These are phyloP conservation scores for Morone saxatilis DNA, from an alignment of 2,113 vertebrate species.

Conservation along the genomic window DNA sequence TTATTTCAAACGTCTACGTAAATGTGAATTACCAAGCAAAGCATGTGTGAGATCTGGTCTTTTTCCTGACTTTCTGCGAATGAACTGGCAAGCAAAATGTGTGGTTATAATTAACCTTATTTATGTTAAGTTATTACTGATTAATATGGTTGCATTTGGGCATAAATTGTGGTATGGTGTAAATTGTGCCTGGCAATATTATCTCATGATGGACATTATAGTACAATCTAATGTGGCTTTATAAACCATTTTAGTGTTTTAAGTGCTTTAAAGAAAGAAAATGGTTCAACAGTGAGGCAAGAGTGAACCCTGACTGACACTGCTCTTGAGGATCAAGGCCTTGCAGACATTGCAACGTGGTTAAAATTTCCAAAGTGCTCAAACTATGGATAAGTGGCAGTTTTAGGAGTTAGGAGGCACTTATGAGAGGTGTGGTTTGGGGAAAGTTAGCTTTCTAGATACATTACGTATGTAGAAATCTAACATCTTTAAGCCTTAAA, in stretches of 20 bases:
- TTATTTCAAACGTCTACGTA: not conserved
- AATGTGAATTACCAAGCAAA: not conserved
- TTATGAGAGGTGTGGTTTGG: conserved; percentile 27
- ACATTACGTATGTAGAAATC: conserved; percentile 26
- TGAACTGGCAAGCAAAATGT: not conserved
- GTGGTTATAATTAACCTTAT: conserved; percentile 4
- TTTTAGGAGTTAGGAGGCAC: conserved; percentile 19
- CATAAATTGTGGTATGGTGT: not conserved
- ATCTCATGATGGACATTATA: not conserved
- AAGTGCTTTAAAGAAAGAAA: not conserved
- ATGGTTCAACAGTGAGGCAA: conserved; percentile 10
- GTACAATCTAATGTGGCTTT: not conserved
- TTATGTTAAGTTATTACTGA: not conserved
- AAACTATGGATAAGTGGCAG: conserved; percentile 31
- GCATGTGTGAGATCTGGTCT: not conserved
- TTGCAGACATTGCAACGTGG: conserved; percentile 13
- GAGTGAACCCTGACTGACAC: conserved; percentile 29
- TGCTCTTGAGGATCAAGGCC: conserved; percentile 34
- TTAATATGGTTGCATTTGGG: not conserved
- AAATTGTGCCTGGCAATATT: not conserved
- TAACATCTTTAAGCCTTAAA: conserved; percentile 24
- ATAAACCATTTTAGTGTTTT: not conserved
- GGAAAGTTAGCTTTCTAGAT: conserved; percentile 14
- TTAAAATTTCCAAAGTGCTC: conserved; percentile 43
- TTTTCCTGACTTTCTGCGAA: not conserved